phyloP scores from a whole-genome alignment of 2,888 invertebrate genomes.

The Acrocyrtus sp. region DNA sequence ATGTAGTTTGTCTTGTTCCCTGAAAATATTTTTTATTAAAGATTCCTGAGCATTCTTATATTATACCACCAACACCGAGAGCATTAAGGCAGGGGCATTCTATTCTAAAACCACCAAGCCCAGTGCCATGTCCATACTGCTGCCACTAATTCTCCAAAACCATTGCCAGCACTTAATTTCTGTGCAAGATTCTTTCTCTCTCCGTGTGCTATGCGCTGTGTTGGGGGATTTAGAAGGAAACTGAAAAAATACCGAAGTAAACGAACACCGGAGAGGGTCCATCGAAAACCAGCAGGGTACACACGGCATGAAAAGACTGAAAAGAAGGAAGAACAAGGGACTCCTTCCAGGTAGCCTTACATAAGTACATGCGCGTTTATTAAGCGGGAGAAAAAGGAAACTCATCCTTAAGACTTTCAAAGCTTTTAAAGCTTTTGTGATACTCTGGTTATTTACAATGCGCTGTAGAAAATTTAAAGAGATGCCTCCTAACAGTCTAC shows the following conservation, averaged over 20 bases:
- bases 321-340: constrained; percentile 22
- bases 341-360: not conserved
- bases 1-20: constrained; percentile 24
- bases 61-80: constrained; percentile 8
- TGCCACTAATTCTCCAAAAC: not conserved
- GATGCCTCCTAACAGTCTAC: constrained; percentile 42
- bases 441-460: too few relatives aligned
- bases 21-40: constrained; percentile 12
- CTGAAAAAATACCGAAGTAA: constrained; percentile 48
- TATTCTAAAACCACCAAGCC: too few relatives aligned
- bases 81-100: constrained; percentile 10
- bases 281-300: constrained; percentile 34
- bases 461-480: too few relatives aligned
- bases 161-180: constrained; percentile 10
- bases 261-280: constrained; percentile 47
- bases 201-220: too few relatives aligned
- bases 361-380: too few relatives aligned
- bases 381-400: not conserved
- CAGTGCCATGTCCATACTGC: too few relatives aligned
- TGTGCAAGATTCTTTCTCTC: constrained; percentile 16
- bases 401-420: not conserved
- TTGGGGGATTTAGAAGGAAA: constrained; percentile 1
- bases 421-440: not conserved
- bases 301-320: constrained; percentile 13
- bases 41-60: constrained; percentile 2